These are phyloP conservation scores for Scarus forsteni DNA, from an alignment of 2,797 vertebrate species.

Conservation along the genomic window DNA sequence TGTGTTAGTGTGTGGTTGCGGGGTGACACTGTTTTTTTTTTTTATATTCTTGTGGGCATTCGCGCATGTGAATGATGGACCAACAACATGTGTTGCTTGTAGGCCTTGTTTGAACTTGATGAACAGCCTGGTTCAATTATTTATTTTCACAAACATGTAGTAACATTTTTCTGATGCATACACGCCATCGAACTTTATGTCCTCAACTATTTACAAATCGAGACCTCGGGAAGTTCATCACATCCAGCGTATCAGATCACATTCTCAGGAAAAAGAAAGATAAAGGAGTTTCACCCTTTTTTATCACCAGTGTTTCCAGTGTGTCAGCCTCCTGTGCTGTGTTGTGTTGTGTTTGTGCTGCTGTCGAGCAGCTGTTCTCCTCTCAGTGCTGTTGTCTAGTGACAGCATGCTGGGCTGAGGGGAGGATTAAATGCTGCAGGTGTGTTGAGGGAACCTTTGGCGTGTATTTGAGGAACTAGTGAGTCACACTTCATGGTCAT, in stretches of 20 bases:
- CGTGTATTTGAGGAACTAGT: slow-evolving; percentile 78
- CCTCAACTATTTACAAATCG: slow-evolving; percentile 11
- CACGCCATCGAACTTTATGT: slow-evolving; percentile 10
- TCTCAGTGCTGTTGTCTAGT: slow-evolving; percentile 57
- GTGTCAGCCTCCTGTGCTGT: slow-evolving; percentile 38
- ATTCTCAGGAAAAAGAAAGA: no score
- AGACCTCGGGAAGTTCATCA: not conserved
- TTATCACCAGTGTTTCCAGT: not conserved
- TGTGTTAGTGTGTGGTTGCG: not conserved
- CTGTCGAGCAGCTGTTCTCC: slow-evolving; percentile 67
- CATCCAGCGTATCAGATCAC: not conserved
- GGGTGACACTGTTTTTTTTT: slow-evolving; percentile 26
- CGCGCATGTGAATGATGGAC: slow-evolving; percentile 3
- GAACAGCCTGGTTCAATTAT: not conserved
- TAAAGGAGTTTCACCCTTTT: no score
- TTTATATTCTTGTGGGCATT: slow-evolving; percentile 5
- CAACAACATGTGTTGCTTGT: slow-evolving; percentile 11
- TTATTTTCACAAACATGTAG: not conserved
- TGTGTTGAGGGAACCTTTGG: slow-evolving; percentile 82
- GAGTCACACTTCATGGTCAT: slow-evolving; percentile 81
- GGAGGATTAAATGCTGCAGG: slow-evolving; percentile 80
- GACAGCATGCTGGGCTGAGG: slow-evolving; percentile 67
- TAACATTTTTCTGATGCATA: not conserved
- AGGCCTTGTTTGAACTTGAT: not conserved
- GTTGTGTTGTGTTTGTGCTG: slow-evolving; percentile 43